phyloP scores from a whole-genome alignment of 2,888 invertebrate species.

The Cyclophora punctaria region DNA sequence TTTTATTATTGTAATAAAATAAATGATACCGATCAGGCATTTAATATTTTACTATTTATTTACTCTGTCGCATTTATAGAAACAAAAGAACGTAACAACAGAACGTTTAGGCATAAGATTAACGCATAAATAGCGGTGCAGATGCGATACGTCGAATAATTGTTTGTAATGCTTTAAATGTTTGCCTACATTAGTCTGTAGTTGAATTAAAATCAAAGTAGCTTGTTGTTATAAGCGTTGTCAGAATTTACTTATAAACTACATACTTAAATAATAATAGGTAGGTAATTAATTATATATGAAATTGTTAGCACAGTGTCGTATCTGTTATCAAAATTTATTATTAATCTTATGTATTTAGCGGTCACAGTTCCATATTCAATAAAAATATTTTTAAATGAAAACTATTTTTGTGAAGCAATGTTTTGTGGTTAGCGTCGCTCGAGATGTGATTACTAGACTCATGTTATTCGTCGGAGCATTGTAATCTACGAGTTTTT shows the following conservation, averaged over 20 bases:
- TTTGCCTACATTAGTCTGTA: background rate
- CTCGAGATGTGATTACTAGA: conserved; percentile 2
- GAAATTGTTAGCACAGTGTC: conserved; percentile 15
- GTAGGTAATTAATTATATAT: no score
- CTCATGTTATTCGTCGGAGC: conserved; percentile 13
- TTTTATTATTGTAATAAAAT: background rate
- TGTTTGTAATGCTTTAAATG: conserved; percentile 1
- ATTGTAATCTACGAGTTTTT: conserved; percentile 44
- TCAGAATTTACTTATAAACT: no score
- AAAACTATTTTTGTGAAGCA: conserved; percentile 66
- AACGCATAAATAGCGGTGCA: conserved; percentile 15
- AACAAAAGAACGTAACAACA: conserved; percentile 17
- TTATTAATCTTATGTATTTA: conserved; percentile 25
- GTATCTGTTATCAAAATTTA: conserved; percentile 27
- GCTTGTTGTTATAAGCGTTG: conserved; percentile 1
- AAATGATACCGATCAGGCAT: conserved; percentile 22
- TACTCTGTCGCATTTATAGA: conserved; percentile 31
- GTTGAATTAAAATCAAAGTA: background rate
- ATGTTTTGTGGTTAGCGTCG: conserved; percentile 49
- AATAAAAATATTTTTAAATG: conserved; percentile 51
- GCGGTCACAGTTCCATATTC: conserved; percentile 62
- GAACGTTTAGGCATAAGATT: conserved; percentile 20
- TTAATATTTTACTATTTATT: conserved; percentile 23
- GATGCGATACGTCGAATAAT: conserved; percentile 16
- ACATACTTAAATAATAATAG: no score